Percentiles rank a stretch among this genome's conserved stretches.
Evolutionary conservation across 2,797 vertebrate genomes (phyloP).

Genomic region (Muraenolepis orangiensis): DNA sequence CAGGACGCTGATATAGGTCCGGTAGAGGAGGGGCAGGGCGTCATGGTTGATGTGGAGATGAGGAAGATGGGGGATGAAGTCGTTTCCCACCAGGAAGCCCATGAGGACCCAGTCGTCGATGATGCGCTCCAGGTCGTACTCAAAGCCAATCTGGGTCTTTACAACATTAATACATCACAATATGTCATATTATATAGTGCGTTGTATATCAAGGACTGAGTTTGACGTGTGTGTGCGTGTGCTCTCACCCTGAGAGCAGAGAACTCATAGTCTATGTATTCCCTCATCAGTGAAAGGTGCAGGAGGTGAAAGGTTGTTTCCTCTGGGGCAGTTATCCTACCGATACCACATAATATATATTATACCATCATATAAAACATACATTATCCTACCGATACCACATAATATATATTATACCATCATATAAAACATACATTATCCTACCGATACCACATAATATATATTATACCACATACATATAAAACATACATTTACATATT

Average conservation of each 20-base stretch:
- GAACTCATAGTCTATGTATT: slow-evolving; percentile 99
- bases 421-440: not conserved
- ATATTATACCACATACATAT: too few species aligned
- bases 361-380: not conserved
- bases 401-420: too few species aligned
- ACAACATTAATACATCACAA: not conserved
- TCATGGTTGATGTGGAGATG: slow-evolving; percentile 98
- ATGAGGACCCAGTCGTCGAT: slow-evolving; percentile 99
- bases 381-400: not conserved
- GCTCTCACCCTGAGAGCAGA: slow-evolving; percentile 85
- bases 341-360: not conserved
- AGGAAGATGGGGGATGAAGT: slow-evolving; percentile 99
- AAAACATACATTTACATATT: not conserved
- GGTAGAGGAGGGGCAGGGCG: slow-evolving; percentile 93
- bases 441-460: not conserved
- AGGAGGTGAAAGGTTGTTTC: slow-evolving; percentile 98
- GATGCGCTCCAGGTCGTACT: slow-evolving; percentile 92
- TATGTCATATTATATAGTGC: too few species aligned
- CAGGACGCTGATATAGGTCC: slow-evolving; percentile 88
- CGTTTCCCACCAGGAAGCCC: slow-evolving; percentile 98
- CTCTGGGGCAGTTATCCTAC: slow-evolving; percentile 91
- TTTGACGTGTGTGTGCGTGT: not conserved
- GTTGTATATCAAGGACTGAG: not conserved
- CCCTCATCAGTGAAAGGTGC: slow-evolving; percentile 96
- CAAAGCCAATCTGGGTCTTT: slow-evolving; percentile 83